Percentiles rank a stretch among this genome's conserved stretches.
These are phyloP conservation scores for Calameuta idolon DNA, from an alignment of 2,888 invertebrate genomes.

Conservation along the genomic window DNA sequence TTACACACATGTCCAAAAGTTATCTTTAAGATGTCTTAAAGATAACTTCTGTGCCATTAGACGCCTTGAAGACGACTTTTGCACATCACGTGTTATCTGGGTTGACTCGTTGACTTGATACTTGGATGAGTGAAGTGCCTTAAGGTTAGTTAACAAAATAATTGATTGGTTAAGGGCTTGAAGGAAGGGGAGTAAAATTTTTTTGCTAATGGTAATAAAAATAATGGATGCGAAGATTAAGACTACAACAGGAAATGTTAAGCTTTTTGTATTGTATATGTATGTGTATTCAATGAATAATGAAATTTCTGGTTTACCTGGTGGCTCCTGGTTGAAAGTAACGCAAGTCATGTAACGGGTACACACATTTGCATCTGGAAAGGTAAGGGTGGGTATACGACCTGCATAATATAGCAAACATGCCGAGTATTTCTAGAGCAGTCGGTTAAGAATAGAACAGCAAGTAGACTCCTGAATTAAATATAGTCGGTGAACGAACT, in stretches of 20 bases:
- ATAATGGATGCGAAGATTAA: not conserved
- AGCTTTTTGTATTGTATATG: not conserved
- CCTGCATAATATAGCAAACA: constrained; percentile 3
- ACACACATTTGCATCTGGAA: not conserved
- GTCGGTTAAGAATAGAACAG: constrained; percentile 58
- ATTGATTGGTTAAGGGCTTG: not conserved
- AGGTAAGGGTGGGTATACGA: not conserved
- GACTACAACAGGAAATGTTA: not conserved
- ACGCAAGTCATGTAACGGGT: not conserved
- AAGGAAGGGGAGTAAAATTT: not conserved
- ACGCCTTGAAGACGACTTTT: too few species aligned
- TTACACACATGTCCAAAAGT: too few species aligned
- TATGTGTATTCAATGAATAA: not conserved
- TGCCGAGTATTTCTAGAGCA: constrained; percentile 59
- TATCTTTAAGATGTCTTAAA: too few species aligned
- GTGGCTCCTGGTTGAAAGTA: not conserved
- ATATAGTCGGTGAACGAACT: constrained; percentile 60
- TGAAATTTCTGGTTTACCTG: not conserved
- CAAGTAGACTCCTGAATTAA: constrained; percentile 61
- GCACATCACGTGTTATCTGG: too few species aligned
- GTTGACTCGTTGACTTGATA: not conserved
- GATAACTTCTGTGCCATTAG: too few species aligned
- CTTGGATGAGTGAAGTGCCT: not conserved
- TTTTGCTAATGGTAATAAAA: not conserved
- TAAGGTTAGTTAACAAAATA: not conserved